Evolutionary conservation across 2,113 vertebrate species (phyloP).

Genomic region (Charadrius vociferus): DNA sequence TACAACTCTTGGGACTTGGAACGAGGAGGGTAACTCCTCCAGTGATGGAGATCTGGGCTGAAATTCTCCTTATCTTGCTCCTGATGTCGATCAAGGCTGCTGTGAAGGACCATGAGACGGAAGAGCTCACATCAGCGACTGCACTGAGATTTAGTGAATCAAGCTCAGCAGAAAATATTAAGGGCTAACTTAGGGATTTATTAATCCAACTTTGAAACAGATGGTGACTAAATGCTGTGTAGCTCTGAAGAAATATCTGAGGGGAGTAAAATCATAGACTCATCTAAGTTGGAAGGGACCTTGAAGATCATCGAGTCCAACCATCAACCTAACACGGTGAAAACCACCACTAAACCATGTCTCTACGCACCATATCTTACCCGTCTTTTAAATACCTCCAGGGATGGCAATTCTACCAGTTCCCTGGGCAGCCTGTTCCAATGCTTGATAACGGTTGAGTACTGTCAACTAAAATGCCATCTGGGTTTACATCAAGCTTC

Average conservation of each 20-base stretch:
- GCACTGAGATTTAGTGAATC: not conserved
- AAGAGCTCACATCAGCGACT: not conserved
- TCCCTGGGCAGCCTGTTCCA: too few relatives aligned
- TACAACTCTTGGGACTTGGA: not conserved
- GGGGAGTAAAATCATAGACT: not conserved
- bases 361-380: too few relatives aligned
- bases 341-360: too few relatives aligned
- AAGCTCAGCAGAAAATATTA: not conserved
- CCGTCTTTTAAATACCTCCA: too few relatives aligned
- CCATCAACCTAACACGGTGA: too few relatives aligned
- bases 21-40: not conserved
- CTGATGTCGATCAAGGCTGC: rapidly evolving
- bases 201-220: not conserved
- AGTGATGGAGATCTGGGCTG: not conserved
- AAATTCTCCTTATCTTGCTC: not conserved
- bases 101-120: not conserved
- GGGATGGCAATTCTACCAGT: too few relatives aligned
- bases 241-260: not conserved
- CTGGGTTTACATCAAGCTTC: not conserved
- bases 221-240: not conserved
- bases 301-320: too few relatives aligned
- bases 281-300: too few relatives aligned
- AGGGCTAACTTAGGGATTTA: not conserved
- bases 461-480: not conserved
- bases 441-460: not conserved